Percentiles rank a stretch among this genome's conserved stretches.
These are phyloP conservation scores for Aspidiotus rigidus DNA, from an alignment of 2,888 invertebrate genomes.

Conservation along the genomic window DNA sequence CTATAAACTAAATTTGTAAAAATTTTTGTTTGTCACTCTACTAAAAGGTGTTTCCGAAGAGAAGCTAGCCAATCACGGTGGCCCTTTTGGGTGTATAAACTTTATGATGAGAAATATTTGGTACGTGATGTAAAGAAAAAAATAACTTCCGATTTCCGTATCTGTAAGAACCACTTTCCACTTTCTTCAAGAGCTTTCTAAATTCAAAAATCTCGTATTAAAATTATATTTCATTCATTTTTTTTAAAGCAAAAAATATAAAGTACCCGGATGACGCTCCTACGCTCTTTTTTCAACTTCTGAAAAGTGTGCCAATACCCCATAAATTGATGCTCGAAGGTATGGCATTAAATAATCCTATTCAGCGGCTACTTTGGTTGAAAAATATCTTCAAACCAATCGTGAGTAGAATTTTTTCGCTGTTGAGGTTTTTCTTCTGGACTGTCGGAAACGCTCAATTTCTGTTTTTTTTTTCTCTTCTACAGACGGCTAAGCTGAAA, in stretches of 20 bases:
- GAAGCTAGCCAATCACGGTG: slow-evolving; percentile 52
- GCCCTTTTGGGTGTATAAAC: slow-evolving; percentile 58
- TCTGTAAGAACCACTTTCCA: slow-evolving; percentile 8
- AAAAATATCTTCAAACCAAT: slow-evolving; percentile 20
- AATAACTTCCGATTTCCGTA: slow-evolving; percentile 9
- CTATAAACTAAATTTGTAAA: neutral
- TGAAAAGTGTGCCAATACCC: slow-evolving; percentile 21
- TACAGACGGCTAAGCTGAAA: slow-evolving; percentile 46
- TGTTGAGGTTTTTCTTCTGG: neutral
- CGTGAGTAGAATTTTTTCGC: neutral
- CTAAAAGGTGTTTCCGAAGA: slow-evolving; percentile 42
- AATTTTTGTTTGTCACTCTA: neutral
- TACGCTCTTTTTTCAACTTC: slow-evolving; percentile 17
- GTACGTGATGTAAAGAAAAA: slow-evolving; percentile 43
- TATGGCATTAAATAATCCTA: slow-evolving; percentile 21
- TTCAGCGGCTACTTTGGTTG: slow-evolving; percentile 26
- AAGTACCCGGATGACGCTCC: slow-evolving; percentile 16
- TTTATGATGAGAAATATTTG: slow-evolving; percentile 50
- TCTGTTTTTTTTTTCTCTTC: slow-evolving; percentile 37
- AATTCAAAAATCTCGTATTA: neutral
- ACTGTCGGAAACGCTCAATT: neutral
- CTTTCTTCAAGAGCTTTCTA: neutral
- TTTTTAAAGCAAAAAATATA: slow-evolving; percentile 17
- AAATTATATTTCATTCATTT: neutral
- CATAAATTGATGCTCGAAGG: slow-evolving; percentile 22